Evolutionary conservation across 2,797 vertebrate genomes (phyloP).

Genomic region (Anguilla megastoma): DNA sequence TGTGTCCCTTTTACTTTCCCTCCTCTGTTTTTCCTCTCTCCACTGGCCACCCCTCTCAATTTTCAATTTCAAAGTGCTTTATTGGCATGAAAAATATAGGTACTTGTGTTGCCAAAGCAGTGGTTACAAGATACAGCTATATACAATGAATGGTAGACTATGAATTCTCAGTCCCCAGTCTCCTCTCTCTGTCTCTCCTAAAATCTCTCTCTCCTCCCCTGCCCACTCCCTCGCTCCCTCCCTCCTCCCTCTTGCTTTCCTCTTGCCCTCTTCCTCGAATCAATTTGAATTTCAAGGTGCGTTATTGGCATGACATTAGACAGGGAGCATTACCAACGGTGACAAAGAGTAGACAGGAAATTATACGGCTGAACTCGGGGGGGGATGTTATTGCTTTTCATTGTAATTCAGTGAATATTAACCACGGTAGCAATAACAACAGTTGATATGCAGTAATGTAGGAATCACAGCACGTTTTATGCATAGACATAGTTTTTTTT

Average conservation of each 20-base stretch:
- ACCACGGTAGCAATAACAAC: neutral
- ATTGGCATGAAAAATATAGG: too few species aligned
- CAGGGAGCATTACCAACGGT: neutral
- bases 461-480: too few species aligned
- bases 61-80: too few species aligned
- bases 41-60: neutral
- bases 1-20: neutral
- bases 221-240: neutral
- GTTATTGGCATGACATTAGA: neutral
- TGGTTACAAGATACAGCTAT: too few species aligned
- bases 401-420: neutral
- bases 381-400: neutral
- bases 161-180: too few species aligned
- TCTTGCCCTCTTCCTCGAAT: neutral
- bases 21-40: neutral
- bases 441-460: neutral
- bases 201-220: neutral
- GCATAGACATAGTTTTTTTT: too few species aligned
- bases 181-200: neutral
- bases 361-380: neutral
- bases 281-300: conserved; percentile 1
- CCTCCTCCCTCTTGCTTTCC: neutral
- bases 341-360: neutral
- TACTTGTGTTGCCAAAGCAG: too few species aligned
- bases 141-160: too few species aligned